These are phyloP conservation scores for Pelobates cultripes DNA, from an alignment of 2,797 vertebrate genomes.

Conservation along the genomic window DNA sequence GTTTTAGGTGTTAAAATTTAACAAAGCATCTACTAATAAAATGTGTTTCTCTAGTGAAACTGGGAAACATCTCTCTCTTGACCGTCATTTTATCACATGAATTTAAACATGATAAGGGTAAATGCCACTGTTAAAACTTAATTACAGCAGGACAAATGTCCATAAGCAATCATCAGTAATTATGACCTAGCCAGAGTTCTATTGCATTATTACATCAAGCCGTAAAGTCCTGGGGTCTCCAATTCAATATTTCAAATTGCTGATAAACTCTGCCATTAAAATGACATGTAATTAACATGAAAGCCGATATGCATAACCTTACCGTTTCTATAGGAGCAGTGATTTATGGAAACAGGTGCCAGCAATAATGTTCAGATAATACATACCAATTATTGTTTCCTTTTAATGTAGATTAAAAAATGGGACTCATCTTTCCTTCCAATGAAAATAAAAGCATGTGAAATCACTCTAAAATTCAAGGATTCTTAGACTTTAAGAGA, in stretches of 20 bases:
- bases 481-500: too few species aligned
- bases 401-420: not conserved
- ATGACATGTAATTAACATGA: slow-evolving; percentile 43
- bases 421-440: not conserved
- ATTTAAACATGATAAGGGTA: slow-evolving; percentile 63
- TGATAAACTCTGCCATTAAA: slow-evolving; percentile 64
- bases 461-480: not conserved
- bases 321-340: slow-evolving; percentile 42
- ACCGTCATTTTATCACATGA: slow-evolving; percentile 58
- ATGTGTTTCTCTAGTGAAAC: slow-evolving; percentile 53
- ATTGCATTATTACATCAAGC: slow-evolving; percentile 60
- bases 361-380: fast-evolving
- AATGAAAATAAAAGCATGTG: not conserved
- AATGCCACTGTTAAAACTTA: slow-evolving; percentile 68
- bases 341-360: slow-evolving; percentile 55
- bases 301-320: slow-evolving; percentile 17
- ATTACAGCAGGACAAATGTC: slow-evolving; percentile 66
- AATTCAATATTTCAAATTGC: slow-evolving; percentile 59
- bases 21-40: slow-evolving; percentile 61
- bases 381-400: slow-evolving; percentile 11
- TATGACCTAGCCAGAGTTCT: slow-evolving; percentile 60
- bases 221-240: slow-evolving; percentile 60
- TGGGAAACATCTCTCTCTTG: slow-evolving; percentile 36
- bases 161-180: slow-evolving; percentile 66
- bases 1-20: slow-evolving; percentile 65